A percentile compares a stretch with the other conserved stretches of the same genome.
Conservation (phyloP, 2,797 vertebrate species). For the Argya squamiceps region DNA sequence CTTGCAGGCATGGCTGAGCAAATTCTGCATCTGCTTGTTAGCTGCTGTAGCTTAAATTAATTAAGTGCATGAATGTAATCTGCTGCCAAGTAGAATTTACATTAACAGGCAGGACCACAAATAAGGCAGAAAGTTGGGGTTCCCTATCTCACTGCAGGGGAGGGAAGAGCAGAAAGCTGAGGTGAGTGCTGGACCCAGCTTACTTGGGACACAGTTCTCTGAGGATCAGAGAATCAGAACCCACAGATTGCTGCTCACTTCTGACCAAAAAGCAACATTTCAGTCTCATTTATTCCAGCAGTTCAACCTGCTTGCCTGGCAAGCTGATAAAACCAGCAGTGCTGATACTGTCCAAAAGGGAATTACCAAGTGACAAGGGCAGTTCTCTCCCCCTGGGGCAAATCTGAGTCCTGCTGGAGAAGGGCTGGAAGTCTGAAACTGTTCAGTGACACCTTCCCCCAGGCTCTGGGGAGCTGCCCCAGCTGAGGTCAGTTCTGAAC, state of each 20-base stretch:
- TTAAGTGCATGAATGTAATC: background rate
- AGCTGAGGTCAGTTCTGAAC: background rate
- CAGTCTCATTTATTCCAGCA: background rate
- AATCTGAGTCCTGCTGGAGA: background rate
- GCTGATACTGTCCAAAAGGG: background rate
- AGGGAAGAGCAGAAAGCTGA: background rate
- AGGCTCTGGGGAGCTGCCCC: background rate
- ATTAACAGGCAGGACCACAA: background rate
- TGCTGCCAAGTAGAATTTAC: background rate
- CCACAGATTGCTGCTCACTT: background rate
- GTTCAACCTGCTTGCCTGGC: background rate
- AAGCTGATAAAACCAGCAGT: background rate
- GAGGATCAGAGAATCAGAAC: background rate
- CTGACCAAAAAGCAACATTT: background rate
- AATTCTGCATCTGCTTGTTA: background rate
- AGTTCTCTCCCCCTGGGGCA: background rate
- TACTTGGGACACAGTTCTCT: background rate
- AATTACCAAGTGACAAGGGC: background rate
- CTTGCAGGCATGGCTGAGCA: background rate
- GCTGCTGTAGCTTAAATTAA: background rate
- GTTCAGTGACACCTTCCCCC: background rate
- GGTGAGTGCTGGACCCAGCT: background rate
- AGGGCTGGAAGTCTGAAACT: background rate
- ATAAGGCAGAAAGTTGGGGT: background rate
- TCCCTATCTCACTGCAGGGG: background rate